Evolutionary conservation across 1,140 invertebrate genomes (phyloP), one percentile per base, ranked within the genome.

Genomic region (Bombyx mori): DNA sequence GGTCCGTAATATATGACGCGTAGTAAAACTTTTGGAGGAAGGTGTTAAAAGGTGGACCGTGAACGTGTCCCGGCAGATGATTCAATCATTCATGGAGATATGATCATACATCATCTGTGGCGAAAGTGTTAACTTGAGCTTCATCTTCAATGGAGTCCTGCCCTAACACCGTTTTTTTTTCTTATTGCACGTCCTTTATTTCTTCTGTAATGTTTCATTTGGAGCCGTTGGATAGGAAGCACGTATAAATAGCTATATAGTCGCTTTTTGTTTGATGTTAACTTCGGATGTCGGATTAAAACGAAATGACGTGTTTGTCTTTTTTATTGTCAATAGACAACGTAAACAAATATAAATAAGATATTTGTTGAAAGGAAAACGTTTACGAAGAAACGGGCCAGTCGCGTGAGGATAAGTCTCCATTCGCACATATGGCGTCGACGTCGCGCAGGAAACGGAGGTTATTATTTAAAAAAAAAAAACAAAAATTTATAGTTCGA

Each of bases 51-150:
- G 82, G 71, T 74, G 69, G 66, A 59, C 68, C 66, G 68, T 66
- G 75, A 71, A 77, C 77, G 76, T 81, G 81, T 81, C 73, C 56
- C 66, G 66, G 69, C 67, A 77, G 77, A 83, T 78, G 77, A 85
- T 85, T 83, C 80, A 79, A 86, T 86, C 82, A 83, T 82, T 86
- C 80, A 86, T 80, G 63, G 60, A 75, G 79, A 79, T 79, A 81
- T 77, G 67, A 80, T 82, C 82, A 71, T 83, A 76, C 79, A 85
- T 85, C 82, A 85, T 80, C 70, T 62, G 66, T 67, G 72, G 76
- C 71, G 68, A 80, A 82, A 82, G 79, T 80, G 79, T 85, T 77
- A 80, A 76, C 63, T 76, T 61, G 55, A 66, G 54, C 51, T 49
- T 63, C 66, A 59, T 53, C 61, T 68, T 75, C 71, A 73, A 79